A percentile compares a stretch with the other conserved stretches of the same genome.
Conservation (phyloP, 64 coral and sea anemone species). For the Montipora efflorescens region DNA sequence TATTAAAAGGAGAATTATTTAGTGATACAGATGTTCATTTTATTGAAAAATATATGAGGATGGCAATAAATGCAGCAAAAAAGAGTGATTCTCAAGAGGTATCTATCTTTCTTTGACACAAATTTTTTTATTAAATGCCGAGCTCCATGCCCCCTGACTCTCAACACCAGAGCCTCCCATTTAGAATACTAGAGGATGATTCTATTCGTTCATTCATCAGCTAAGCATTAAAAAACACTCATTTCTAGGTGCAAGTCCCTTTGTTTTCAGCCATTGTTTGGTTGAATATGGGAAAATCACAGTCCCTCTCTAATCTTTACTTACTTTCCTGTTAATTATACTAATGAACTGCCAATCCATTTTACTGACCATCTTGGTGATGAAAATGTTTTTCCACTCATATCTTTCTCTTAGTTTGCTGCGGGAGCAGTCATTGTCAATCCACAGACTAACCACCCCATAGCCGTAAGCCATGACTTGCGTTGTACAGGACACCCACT, state of each 20-base stretch:
- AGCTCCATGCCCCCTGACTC: no score
- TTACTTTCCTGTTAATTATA: no score
- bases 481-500: slow-evolving; percentile 78
- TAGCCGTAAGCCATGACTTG: slow-evolving; percentile 80
- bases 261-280: no score
- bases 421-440: slow-evolving; percentile 85
- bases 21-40: slow-evolving; percentile 40
- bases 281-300: no score
- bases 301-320: no score
- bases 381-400: not conserved
- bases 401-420: slow-evolving; percentile 58
- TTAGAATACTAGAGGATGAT: no score
- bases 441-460: slow-evolving; percentile 64
- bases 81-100: slow-evolving; percentile 31
- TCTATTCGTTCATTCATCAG: no score
- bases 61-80: slow-evolving; percentile 63
- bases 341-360: no score
- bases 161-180: no score
- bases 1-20: slow-evolving; percentile 86
- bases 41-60: slow-evolving; percentile 74
- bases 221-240: no score
- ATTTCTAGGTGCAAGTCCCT: no score
- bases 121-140: not conserved
- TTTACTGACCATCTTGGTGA: not conserved
- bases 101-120: not conserved